Conservation (phyloP, 2,888 invertebrate genomes). For the Galerucella nymphaeae region DNA sequence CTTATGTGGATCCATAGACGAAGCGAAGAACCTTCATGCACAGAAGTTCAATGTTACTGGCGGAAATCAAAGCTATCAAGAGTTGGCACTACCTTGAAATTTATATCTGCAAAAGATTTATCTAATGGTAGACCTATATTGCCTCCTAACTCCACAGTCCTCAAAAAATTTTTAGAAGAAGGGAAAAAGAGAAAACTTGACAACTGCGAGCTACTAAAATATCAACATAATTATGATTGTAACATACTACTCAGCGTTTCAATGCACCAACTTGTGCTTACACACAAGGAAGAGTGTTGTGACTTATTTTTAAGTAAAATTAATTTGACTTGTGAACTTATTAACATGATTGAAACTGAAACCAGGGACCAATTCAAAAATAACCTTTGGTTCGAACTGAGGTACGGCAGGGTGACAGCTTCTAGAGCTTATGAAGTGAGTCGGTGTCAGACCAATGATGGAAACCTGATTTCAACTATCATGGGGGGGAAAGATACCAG, state of each 20-base stretch:
- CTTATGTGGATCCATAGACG: no score
- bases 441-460: no score
- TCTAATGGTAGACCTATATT: conserved; percentile 21
- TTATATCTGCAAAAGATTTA: conserved; percentile 18
- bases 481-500: no score
- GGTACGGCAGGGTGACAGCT: conserved; percentile 56
- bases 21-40: no score
- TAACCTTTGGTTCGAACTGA: conserved; percentile 51
- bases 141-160: conserved; percentile 22
- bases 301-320: conserved; percentile 24
- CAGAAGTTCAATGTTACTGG: no score
- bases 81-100: no score
- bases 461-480: no score
- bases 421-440: no score
- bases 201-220: conserved; percentile 44
- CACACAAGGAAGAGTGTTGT: conserved; percentile 21
- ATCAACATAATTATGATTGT: conserved; percentile 38
- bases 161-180: conserved; percentile 36
- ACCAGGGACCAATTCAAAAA: conserved; percentile 35
- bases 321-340: conserved; percentile 17
- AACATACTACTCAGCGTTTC: neutral
- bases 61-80: no score
- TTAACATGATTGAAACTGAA: conserved; percentile 38
- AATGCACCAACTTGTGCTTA: conserved; percentile 27
- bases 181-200: conserved; percentile 38